Evolutionary conservation across 2,888 invertebrate genomes (phyloP), one percentile per base, ranked within the genome.

Genomic region (Chelonus formosanus): DNA sequence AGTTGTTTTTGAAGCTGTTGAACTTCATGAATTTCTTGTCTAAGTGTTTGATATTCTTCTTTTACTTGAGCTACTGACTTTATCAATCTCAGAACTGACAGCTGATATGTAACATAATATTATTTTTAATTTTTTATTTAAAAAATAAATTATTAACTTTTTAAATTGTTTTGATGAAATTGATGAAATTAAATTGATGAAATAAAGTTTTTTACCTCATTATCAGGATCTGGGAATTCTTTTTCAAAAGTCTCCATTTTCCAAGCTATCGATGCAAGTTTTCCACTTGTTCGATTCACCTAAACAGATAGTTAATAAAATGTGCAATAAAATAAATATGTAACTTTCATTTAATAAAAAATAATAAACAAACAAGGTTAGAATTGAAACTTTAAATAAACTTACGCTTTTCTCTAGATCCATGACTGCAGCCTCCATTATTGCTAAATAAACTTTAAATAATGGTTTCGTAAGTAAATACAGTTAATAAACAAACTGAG

Each of bases 1-100:
- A 93, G 87, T 85, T 94, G 92, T 73, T 91, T 89, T 84, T 93
- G 93, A 75, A 93, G 84, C 70, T 92, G 91, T 80, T 93, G 93
- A 71, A 93, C 92, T 78, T 93, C 93, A 75, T 90, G 87, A 76
- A 94, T 88, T 84, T 94, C 93, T 79, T 90, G 90, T 44, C 92
- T 89, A 63, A 94, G 86, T 77, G 91, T 91, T 82, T 91, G 91
- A 84, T 93, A 94, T 83, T 93, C 93, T 70, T 90, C 90, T 74
- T 91, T 91, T 70, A 89, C 89, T 86, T 89, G 85, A 8, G 91
- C 90, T 69, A 94, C 92, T 32, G 93, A 91, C 78, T 90, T 89
- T 67, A 94, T 87, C 67, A 94, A 85, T 79, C 90, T 89, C 83
- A 91, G 87, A 57, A 93, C 90, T 76, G 91, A 91, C 69, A 90